phyloP scores from a whole-genome alignment of 2,888 invertebrate species.

The Cylloceria caligata region DNA sequence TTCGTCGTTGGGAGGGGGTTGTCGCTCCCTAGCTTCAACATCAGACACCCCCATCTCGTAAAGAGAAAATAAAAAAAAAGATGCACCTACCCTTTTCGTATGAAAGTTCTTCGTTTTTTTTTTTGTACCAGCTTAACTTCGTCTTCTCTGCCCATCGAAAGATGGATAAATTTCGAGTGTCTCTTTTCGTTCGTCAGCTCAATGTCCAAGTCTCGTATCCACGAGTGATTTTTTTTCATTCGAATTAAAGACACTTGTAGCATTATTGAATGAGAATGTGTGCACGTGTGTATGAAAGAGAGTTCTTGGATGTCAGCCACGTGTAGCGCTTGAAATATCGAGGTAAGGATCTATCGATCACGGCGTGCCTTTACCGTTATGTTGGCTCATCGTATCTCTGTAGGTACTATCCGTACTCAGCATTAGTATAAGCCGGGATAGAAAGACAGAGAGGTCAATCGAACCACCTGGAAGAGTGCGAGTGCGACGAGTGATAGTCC shows the following conservation, averaged over 20 bases:
- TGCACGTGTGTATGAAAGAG: neutral
- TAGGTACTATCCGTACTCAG: neutral
- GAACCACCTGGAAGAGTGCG: slow-evolving; percentile 52
- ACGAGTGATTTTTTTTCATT: neutral
- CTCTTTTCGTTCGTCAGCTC: neutral
- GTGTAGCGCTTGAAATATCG: slow-evolving; percentile 16
- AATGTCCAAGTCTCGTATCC: neutral
- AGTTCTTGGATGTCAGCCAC: neutral
- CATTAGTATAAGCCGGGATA: slow-evolving; percentile 11
- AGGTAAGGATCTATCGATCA: slow-evolving; percentile 17
- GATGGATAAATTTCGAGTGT: neutral
- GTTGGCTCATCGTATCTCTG: slow-evolving; percentile 21
- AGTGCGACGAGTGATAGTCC: slow-evolving; percentile 11
- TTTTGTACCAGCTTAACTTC: too few relatives aligned
- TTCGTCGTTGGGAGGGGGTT: slow-evolving; percentile 12
- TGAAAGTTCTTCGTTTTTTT: neutral
- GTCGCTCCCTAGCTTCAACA: slow-evolving; percentile 15
- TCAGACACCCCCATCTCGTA: slow-evolving; percentile 4
- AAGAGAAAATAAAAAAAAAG: slow-evolving; percentile 2
- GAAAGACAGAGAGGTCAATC: slow-evolving; percentile 29
- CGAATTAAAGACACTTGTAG: slow-evolving; percentile 9
- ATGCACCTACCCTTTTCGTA: neutral
- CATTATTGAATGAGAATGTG: slow-evolving; percentile 13
- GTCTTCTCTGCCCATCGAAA: neutral
- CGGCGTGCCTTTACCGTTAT: slow-evolving; percentile 19